Conservation (phyloP, 1,140 invertebrate species). For the Panagrolaimus sp. region DNA sequence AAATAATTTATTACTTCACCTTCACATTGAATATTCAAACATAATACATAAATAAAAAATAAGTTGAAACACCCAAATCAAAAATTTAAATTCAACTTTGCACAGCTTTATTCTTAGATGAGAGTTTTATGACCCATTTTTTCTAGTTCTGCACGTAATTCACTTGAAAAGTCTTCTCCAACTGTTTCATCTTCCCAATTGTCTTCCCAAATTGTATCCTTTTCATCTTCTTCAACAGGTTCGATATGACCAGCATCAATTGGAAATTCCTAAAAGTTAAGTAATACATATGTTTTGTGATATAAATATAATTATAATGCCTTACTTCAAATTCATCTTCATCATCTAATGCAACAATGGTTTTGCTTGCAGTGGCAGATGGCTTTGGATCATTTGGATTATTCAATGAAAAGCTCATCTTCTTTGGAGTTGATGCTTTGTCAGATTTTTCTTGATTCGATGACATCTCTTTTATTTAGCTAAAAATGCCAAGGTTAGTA, state of each 20-base stretch:
- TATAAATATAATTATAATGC: too few species aligned
- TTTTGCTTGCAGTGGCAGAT: neutral
- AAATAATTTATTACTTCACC: too few species aligned
- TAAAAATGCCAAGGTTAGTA: too few species aligned
- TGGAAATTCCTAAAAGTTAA: constrained; percentile 6
- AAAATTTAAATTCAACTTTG: neutral
- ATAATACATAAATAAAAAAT: constrained; percentile 1
- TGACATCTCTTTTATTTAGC: too few species aligned
- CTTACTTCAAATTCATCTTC: constrained; percentile 11
- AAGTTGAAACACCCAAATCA: neutral
- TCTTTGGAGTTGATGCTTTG: neutral
- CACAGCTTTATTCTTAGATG: neutral
- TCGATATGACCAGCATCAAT: constrained; percentile 5
- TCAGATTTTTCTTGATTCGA: too few species aligned
- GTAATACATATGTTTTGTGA: too few species aligned
- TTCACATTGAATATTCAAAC: too few species aligned
- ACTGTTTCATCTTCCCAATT: constrained; percentile 17
- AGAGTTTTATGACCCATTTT: constrained; percentile 11
- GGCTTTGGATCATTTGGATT: constrained; percentile 14
- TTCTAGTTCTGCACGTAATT: constrained; percentile 6
- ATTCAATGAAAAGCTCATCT: constrained; percentile 2
- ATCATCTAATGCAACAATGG: neutral
- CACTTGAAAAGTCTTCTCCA: neutral
- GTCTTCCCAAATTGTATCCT: constrained; percentile 12
- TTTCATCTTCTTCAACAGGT: constrained; percentile 1